Conservation (phyloP, 2,888 invertebrate genomes). For the Eilema sororculum region DNA sequence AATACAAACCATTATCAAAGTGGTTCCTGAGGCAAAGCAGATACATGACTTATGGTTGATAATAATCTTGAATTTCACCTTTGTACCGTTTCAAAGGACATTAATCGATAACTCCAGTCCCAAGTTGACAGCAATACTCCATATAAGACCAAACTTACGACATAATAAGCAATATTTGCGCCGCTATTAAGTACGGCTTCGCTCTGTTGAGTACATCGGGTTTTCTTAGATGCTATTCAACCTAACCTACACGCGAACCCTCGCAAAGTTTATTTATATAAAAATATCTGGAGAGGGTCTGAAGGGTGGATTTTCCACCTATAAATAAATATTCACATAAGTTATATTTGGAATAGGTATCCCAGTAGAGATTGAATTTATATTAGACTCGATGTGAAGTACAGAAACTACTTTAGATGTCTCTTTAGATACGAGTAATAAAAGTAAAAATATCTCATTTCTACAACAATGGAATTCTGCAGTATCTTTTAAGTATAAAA, state of each 20-base stretch:
- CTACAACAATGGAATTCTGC: neutral
- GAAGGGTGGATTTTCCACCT: neutral
- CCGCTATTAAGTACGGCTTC: neutral
- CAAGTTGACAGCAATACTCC: neutral
- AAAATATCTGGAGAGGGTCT: conserved; percentile 1
- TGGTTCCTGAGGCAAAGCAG: too few species aligned
- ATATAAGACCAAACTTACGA: conserved; percentile 1
- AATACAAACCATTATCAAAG: neutral
- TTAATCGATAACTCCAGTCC: neutral
- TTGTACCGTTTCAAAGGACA: neutral
- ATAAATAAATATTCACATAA: neutral
- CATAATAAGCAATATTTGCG: neutral
- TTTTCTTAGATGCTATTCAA: neutral
- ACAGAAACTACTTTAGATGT: neutral
- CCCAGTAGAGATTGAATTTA: neutral
- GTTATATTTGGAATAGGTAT: neutral
- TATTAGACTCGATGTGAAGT: neutral
- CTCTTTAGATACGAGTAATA: neutral
- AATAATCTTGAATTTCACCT: neutral
- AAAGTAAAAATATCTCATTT: neutral
- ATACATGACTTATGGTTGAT: neutral
- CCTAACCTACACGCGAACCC: neutral
- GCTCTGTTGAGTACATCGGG: conserved; percentile 2
- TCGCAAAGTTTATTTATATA: conserved; percentile 1
- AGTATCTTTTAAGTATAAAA: neutral